These are phyloP conservation scores for Orthochromis malagaraziensis DNA, from an alignment of 2,113 vertebrate genomes.

Conservation along the genomic window DNA sequence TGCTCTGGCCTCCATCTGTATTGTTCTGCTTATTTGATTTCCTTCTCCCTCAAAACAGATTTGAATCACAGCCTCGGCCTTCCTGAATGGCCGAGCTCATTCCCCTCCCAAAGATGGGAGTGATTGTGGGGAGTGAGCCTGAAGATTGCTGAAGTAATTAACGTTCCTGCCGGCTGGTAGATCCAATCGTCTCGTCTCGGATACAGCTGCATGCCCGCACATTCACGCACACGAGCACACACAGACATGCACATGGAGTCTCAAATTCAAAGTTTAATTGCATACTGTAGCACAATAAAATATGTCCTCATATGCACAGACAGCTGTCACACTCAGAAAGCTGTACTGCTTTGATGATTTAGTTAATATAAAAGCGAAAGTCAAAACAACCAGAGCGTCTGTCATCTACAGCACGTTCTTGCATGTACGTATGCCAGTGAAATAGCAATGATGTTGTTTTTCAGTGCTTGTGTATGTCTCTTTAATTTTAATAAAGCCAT, in stretches of 20 bases:
- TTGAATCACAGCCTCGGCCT: slow-evolving; percentile 5
- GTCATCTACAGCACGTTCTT: slow-evolving; percentile 4
- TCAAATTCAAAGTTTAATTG: slow-evolving; percentile 44
- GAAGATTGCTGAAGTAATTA: slow-evolving; percentile 64
- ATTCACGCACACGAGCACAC: not conserved
- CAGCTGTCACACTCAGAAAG: slow-evolving; percentile 30
- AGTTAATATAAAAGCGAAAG: slow-evolving; percentile 18
- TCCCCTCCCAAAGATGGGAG: slow-evolving; percentile 30
- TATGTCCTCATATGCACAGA: slow-evolving; percentile 19
- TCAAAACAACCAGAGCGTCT: slow-evolving; percentile 10
- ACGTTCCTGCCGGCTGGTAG: slow-evolving; percentile 48
- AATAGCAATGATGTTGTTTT: slow-evolving; percentile 8
- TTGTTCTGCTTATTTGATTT: slow-evolving; percentile 22
- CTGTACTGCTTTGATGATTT: slow-evolving; percentile 41
- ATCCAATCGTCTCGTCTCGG: slow-evolving; percentile 53
- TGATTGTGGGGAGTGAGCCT: slow-evolving; percentile 50
- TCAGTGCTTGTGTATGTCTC: not conserved
- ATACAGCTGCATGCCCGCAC: not conserved
- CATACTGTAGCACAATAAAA: slow-evolving; percentile 11
- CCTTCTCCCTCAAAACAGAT: not conserved
- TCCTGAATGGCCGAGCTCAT: slow-evolving; percentile 34
- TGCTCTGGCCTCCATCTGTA: not conserved
- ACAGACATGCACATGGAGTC: not conserved
- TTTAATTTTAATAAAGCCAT: slow-evolving; percentile 18
- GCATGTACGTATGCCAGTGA: not conserved